Evolutionary conservation across 2,113 vertebrate species (phyloP).

Genomic region (Upupa epops): DNA sequence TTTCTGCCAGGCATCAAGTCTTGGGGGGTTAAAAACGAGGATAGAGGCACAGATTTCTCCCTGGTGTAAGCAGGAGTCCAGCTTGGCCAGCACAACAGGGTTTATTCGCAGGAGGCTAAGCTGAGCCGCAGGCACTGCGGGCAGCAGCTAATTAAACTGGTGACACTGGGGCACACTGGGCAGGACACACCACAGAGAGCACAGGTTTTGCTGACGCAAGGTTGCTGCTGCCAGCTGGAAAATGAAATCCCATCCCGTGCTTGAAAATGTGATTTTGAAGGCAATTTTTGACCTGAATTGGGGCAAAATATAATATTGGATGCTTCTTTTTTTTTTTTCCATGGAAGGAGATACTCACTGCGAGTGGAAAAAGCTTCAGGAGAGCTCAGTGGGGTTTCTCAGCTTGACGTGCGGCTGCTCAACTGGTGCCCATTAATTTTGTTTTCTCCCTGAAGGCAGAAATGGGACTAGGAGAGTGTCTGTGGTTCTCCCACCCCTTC

Average conservation of each 20-base stretch:
- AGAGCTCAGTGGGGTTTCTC: conserved; percentile 24
- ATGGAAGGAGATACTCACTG: neutral
- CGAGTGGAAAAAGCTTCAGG: neutral
- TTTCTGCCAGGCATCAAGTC: neutral
- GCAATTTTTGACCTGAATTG: neutral
- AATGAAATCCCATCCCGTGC: neutral
- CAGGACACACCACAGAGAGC: neutral
- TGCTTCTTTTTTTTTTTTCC: neutral
- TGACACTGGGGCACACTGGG: neutral
- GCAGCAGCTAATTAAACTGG: conserved; percentile 1
- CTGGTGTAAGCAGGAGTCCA: neutral
- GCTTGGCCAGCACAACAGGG: neutral
- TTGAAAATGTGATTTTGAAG: neutral
- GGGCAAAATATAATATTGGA: neutral
- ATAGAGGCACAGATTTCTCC: neutral
- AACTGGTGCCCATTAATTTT: conserved; percentile 23
- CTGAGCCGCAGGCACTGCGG: neutral
- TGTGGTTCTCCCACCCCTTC: conserved; percentile 1
- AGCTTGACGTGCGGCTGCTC: neutral
- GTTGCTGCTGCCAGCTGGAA: neutral
- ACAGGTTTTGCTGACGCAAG: neutral
- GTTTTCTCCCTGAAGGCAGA: conserved; percentile 53
- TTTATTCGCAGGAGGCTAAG: neutral
- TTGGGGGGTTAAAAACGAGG: neutral
- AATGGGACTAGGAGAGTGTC: neutral